Evolutionary conservation across 2,113 vertebrate genomes (phyloP).

Genomic region (Phalacrocorax aristotelis): DNA sequence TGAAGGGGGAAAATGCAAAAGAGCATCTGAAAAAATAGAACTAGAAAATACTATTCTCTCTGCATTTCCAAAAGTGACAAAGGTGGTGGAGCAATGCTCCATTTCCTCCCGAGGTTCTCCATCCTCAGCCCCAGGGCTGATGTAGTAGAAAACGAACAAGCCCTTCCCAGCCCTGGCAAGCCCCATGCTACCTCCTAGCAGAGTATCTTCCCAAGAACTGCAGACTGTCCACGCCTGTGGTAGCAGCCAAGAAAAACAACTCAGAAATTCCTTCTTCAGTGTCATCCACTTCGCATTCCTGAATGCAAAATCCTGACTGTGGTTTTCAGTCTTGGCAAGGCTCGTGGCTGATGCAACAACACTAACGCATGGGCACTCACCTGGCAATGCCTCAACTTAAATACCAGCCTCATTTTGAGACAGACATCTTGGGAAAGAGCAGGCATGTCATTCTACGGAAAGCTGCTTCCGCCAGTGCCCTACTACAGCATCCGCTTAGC

Average conservation of each 20-base stretch:
- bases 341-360: constrained; percentile 30
- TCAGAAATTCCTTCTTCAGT: constrained; percentile 40
- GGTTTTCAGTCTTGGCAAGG: constrained; percentile 43
- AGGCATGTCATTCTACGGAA: neutral
- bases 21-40: constrained; percentile 64
- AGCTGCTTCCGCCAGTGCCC: neutral
- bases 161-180: neutral
- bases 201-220: constrained; percentile 10
- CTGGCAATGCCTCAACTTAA: constrained; percentile 20
- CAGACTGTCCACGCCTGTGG: constrained; percentile 2
- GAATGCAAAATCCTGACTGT: constrained; percentile 12
- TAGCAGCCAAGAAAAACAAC: constrained; percentile 45
- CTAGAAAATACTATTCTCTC: constrained; percentile 61
- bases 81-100: neutral
- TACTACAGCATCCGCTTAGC: neutral
- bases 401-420: neutral
- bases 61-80: constrained; percentile 61
- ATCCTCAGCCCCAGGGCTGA: neutral
- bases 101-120: neutral
- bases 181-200: neutral
- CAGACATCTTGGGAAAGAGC: neutral
- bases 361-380: neutral
- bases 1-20: constrained; percentile 51
- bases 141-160: neutral
- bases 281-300: constrained; percentile 55